A percentile compares a stretch with the other conserved stretches of the same genome.
These are phyloP conservation scores for Tyria jacobaeae DNA, from an alignment of 2,888 invertebrate genomes.

Conservation along the genomic window DNA sequence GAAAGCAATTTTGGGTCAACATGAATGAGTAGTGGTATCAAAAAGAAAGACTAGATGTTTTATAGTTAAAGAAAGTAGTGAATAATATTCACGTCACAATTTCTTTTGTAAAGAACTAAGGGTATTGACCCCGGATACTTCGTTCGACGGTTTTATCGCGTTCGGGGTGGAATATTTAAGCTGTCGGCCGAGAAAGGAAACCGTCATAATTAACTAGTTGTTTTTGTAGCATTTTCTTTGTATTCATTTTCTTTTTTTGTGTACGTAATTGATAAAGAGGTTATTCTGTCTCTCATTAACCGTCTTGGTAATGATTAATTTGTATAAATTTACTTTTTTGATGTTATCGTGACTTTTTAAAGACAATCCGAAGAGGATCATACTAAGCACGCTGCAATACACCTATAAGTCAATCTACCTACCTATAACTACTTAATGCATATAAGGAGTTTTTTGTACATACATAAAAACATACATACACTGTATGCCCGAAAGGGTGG, in stretches of 20 bases:
- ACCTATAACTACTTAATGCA: no score
- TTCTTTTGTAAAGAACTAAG: background rate
- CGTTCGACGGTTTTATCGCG: conserved; percentile 7
- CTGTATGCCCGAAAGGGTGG: no score
- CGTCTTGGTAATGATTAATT: background rate
- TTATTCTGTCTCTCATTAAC: background rate
- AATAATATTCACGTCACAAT: conserved; percentile 3
- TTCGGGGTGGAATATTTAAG: conserved; percentile 9
- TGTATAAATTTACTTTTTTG: background rate
- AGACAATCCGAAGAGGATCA: no score
- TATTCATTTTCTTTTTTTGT: background rate
- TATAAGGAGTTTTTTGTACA: no score
- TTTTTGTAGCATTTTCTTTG: background rate
- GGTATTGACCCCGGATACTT: conserved; percentile 3
- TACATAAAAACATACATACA: no score
- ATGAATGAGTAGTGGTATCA: background rate
- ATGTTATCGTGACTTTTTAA: background rate
- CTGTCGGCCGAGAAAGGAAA: conserved; percentile 11
- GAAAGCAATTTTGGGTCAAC: no score
- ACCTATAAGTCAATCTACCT: no score
- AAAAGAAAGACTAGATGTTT: background rate
- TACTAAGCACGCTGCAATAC: background rate
- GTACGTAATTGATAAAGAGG: background rate
- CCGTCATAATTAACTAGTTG: conserved; percentile 7
- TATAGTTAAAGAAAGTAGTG: background rate